Conservation (phyloP, 1,140 invertebrate species). For the Macrosteles quadrilineatus region DNA sequence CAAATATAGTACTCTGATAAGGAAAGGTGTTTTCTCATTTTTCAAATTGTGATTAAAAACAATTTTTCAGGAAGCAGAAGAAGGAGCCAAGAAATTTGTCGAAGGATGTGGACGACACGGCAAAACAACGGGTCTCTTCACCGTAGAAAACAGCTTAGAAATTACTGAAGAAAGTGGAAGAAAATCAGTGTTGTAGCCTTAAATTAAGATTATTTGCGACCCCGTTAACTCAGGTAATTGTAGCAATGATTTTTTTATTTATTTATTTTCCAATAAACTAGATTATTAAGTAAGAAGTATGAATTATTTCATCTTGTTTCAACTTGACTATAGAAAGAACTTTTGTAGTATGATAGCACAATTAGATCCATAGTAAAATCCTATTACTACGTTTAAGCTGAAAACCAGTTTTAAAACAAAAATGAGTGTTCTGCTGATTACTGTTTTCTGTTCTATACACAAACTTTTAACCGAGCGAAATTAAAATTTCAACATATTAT, state of each 20-base stretch:
- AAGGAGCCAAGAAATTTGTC: constrained; percentile 19
- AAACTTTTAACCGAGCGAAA: too few species aligned
- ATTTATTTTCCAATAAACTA: not conserved
- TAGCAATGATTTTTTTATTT: not conserved
- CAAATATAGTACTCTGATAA: too few species aligned
- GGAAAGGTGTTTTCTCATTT: too few species aligned
- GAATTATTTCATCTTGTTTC: not conserved
- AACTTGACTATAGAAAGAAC: too few species aligned
- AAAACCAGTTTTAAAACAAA: too few species aligned
- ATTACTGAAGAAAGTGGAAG: not conserved
- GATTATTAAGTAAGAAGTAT: not conserved
- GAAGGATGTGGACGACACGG: constrained; percentile 18
- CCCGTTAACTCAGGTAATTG: not conserved
- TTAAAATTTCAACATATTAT: too few species aligned
- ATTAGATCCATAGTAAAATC: too few species aligned
- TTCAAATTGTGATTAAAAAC: too few species aligned
- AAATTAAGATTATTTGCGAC: not conserved
- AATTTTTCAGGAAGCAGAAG: constrained; percentile 20
- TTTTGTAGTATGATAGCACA: too few species aligned
- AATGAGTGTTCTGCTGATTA: too few species aligned
- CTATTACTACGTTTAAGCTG: too few species aligned
- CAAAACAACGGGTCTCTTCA: not conserved
- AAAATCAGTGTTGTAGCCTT: not conserved
- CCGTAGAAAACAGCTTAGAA: not conserved
- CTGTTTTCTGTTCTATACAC: too few species aligned